Base-by-base conservation (phyloP, 2,113 vertebrate species). In the Neoarius graeffei region DNA sequence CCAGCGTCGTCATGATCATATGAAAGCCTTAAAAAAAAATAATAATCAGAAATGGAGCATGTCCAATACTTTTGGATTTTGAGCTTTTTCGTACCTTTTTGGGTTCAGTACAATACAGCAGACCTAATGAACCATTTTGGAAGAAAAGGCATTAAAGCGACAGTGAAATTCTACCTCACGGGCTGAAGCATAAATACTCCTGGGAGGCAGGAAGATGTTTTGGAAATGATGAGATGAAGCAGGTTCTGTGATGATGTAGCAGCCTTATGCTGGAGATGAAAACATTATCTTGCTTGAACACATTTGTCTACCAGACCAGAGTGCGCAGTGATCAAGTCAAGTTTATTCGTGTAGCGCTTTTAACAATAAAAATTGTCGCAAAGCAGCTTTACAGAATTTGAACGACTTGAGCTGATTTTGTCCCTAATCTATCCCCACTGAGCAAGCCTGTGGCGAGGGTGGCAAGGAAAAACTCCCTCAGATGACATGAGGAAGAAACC, bases 111-210 rank as follows among this genome's bases (percentile, higher is more conserved):
- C 7, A 19, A 9, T 15, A 7, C 1, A 10, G 42, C 35, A 76
- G 54, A 74, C 7, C 6, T 42, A 86, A 86, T 79, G 57, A 73
- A 30, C 73, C 59, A 79, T 79, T 79, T 79, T 62, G n/a, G 59
- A n/a, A 50, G 15, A 13, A 76, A 50, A 23, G 20, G 4, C 19
- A 23, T 50, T 50, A 0, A 19, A 20, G 7, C 69, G 42, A 74
- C 35, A 20, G 35, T 8, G 19, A 48, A 74, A 74, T 48, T 74
- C 8, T 48, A 20, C 10, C 48, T 50, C 42, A 76, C 73, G 50
- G 48, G n/a, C 25, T 77, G 74, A n/a, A 52, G 5, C 5, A 76
- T 50, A 50, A 76, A 76, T 50, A 25, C 20, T 0, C 23, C 52
- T 52, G 10, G 7, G 73, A 50, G 42, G 19, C 42, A 50, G 74